Base-by-base conservation (phyloP, 1,140 invertebrate species). In the Scylla paramamosain region DNA sequence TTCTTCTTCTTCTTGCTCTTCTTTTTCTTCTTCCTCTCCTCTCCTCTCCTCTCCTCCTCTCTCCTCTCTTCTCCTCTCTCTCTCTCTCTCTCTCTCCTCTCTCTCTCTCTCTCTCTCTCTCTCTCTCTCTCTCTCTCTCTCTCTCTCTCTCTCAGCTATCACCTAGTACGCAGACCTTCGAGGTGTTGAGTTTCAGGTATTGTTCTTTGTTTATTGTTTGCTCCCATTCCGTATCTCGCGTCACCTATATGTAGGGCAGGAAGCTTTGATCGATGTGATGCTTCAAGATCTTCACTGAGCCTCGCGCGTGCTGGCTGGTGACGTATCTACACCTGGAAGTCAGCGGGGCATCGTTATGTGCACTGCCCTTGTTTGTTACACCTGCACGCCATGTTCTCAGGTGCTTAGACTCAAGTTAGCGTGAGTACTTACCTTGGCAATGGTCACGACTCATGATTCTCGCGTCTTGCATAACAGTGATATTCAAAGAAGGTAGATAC, bases 111-210 rank as follows among this genome's bases (percentile, higher is more conserved):
- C 67, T 77, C 67, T 77, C 67, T 77, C 67, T 77, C 67, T 77
- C 67, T 77, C 67, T 77, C 67, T 77, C 67, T 77, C 67, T 77
- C 67, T 77, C 67, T 77, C 67, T 77, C 67, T 77, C 67, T 77
- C 67, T 77, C 67, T 77, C 67, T 77, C 67, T 77, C 67, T n/a
- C 67, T 77, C 10, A 14, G 10, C 52, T 12, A 0, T 59, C 3
- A 12, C 16, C 52, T 59, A 59, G 16, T 20, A 77, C 67, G 16
- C 8, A 77, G n/a, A 16, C 67, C 67, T 77, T 77, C 67, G 6
- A 77, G 67, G 25, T 77, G 67, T 77, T n/a, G n/a, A 77, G n/a
- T 77, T 59, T 59, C 16, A 20, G 52, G 52, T 14, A n/a, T 8
- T 20, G 67, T 1, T n/a, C 6, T 77, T 8, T 77, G 67, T n/a